A percentile compares a stretch with the other conserved stretches of the same genome.
Conservation (phyloP, 2,113 vertebrate species). For the Excalfactoria chinensis region DNA sequence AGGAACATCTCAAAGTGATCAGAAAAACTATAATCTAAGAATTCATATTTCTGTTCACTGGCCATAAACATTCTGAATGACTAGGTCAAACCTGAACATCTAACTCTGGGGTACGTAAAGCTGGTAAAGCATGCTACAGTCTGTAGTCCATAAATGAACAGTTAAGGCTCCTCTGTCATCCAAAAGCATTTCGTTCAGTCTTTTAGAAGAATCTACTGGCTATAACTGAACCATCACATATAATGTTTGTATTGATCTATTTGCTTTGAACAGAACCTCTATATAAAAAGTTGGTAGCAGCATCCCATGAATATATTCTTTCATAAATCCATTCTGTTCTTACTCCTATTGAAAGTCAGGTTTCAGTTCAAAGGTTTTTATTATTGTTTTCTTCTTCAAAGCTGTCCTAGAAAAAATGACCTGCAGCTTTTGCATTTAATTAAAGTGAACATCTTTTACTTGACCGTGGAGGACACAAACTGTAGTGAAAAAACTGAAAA, state of each 20-base stretch:
- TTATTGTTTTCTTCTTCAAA: conserved; percentile 1
- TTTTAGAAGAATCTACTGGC: background rate
- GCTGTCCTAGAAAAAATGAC: background rate
- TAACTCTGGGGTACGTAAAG: background rate
- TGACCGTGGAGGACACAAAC: background rate
- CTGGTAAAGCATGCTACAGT: background rate
- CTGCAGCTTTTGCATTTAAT: background rate
- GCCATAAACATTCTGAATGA: background rate
- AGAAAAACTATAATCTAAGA: background rate
- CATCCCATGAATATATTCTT: background rate
- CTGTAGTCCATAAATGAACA: background rate
- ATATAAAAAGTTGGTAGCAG: background rate
- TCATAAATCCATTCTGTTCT: background rate
- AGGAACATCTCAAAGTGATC: background rate
- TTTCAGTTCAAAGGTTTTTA: background rate
- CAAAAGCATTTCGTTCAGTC: background rate
- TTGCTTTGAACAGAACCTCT: background rate
- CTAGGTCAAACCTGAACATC: background rate
- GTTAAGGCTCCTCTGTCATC: background rate
- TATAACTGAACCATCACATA: background rate
- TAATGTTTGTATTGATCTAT: background rate
- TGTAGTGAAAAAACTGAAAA: background rate
- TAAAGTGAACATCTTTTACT: background rate
- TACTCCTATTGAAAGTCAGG: background rate
- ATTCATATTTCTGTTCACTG: background rate